phyloP scores from a whole-genome alignment of 2,797 vertebrate genomes.

The Myioborus melanocephalus region DNA sequence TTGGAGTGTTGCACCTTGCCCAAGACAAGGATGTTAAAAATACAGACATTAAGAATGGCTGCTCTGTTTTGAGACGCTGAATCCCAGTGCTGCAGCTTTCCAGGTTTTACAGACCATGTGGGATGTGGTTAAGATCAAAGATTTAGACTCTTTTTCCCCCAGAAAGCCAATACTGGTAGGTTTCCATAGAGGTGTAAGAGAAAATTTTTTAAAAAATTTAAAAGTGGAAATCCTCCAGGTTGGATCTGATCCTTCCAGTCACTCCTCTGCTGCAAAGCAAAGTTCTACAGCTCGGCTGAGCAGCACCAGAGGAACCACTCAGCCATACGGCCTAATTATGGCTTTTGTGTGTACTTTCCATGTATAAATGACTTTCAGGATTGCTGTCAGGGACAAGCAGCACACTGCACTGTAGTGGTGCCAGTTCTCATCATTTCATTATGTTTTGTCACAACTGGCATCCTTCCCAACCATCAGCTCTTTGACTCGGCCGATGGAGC shows the following conservation, averaged over 20 bases:
- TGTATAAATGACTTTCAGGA: constrained; percentile 6
- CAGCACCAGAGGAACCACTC: not conserved
- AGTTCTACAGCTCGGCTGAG: not conserved
- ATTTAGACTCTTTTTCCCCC: not conserved
- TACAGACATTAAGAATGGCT: not conserved
- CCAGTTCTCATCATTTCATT: constrained; percentile 3
- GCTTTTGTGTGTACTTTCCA: not conserved
- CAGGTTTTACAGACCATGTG: not conserved
- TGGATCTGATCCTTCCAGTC: not conserved
- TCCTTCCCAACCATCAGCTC: not conserved
- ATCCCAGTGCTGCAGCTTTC: not conserved
- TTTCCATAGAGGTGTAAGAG: not conserved
- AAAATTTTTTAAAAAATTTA: not conserved
- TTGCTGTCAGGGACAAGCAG: constrained; percentile 17
- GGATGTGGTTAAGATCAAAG: constrained; percentile 38
- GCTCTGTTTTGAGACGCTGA: not conserved
- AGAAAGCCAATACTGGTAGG: constrained; percentile 3
- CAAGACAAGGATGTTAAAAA: constrained; percentile 23
- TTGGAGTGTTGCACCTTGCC: not conserved
- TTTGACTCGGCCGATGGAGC: rapidly evolving
- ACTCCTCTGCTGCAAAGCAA: not conserved
- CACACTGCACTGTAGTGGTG: not conserved
- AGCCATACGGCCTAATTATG: constrained; percentile 10
- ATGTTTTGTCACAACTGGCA: not conserved
- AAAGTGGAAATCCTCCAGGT: not conserved